Evolutionary conservation across 2,888 invertebrate genomes (phyloP).

Genomic region (Lepeophtheirus nordmannii): DNA sequence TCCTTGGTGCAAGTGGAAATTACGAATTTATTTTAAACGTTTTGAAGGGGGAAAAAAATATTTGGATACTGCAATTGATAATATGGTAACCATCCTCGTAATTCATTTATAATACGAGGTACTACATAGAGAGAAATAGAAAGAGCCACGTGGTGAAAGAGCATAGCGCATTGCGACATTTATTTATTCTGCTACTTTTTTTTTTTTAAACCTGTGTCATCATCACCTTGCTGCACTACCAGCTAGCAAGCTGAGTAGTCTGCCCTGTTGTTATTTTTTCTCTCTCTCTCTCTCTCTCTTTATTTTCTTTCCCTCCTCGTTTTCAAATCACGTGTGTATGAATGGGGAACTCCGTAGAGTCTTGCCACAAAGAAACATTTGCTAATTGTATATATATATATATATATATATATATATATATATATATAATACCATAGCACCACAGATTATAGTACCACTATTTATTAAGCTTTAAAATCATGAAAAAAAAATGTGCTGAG

Average conservation of each 20-base stretch:
- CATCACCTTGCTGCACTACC: background rate
- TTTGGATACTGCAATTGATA: no score
- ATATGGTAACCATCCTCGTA: background rate
- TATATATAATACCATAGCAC: no score
- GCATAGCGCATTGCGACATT: background rate
- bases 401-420: no score
- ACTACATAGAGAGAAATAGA: background rate
- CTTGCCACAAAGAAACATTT: constrained; percentile 16
- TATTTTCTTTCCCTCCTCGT: constrained; percentile 25
- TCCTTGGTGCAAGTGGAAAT: no score
- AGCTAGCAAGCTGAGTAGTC: background rate
- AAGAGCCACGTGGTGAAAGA: constrained; percentile 3
- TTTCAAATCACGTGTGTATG: constrained; percentile 27
- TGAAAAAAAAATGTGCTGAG: background rate
- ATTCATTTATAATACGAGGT: background rate
- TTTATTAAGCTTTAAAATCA: background rate
- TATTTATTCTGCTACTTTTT: no score
- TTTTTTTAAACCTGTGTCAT: background rate
- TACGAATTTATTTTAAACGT: no score
- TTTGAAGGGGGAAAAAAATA: no score
- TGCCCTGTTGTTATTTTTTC: background rate
- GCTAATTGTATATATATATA: background rate
- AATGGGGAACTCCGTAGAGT: constrained; percentile 27
- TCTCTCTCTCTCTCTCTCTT: background rate
- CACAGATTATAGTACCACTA: no score